A percentile compares a stretch with the other conserved stretches of the same genome.
Evolutionary conservation across 2,888 invertebrate genomes (phyloP).

Genomic region (Ophion ventricosus): DNA sequence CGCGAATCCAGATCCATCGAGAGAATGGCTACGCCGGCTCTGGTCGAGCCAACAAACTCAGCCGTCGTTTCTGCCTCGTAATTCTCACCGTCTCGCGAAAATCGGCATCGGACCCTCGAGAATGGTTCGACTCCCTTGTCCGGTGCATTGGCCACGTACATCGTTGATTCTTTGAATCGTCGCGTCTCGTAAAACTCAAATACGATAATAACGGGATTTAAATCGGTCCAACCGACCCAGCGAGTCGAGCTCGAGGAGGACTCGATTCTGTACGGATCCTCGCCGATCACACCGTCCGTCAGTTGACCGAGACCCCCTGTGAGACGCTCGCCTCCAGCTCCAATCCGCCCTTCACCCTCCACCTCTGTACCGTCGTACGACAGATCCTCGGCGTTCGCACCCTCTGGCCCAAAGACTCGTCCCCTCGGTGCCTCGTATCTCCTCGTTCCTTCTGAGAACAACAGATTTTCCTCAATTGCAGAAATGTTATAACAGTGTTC

Average conservation of each 20-base stretch:
- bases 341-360: slow-evolving; percentile 57
- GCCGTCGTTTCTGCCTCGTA: slow-evolving; percentile 85
- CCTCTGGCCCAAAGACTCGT: slow-evolving; percentile 85
- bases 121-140: slow-evolving; percentile 92
- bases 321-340: slow-evolving; percentile 83
- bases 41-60: slow-evolving; percentile 85
- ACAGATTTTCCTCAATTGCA: too few species aligned
- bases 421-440: slow-evolving; percentile 89
- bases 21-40: slow-evolving; percentile 85
- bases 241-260: slow-evolving; percentile 77
- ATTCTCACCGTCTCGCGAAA: slow-evolving; percentile 91
- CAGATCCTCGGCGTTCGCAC: slow-evolving; percentile 89
- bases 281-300: slow-evolving; percentile 89
- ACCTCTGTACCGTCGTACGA: slow-evolving; percentile 90
- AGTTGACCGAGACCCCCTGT: slow-evolving; percentile 92
- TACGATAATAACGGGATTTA: slow-evolving; percentile 88
- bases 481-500: too few species aligned
- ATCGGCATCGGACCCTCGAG: slow-evolving; percentile 90
- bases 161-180: slow-evolving; percentile 86
- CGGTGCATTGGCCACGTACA: slow-evolving; percentile 86
- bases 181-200: slow-evolving; percentile 92
- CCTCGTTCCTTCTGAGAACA: slow-evolving; percentile 86
- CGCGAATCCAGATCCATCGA: slow-evolving; percentile 90
- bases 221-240: slow-evolving; percentile 95
- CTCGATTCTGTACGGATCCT: slow-evolving; percentile 82